Base-by-base conservation (phyloP, 1,140 invertebrate species). In the Drosophila sucinea region DNA sequence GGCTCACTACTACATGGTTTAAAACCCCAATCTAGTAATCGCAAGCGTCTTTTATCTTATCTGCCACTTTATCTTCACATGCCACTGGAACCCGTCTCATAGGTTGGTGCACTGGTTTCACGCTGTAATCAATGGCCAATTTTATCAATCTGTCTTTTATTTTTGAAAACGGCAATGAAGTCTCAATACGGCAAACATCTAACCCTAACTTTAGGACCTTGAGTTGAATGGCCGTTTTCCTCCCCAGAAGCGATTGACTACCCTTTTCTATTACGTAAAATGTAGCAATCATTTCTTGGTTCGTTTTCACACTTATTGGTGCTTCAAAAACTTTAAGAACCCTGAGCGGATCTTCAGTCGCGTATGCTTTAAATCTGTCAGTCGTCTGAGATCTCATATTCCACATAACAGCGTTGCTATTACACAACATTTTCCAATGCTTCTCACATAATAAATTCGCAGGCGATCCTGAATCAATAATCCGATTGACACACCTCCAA, bases 41-140 rank as follows among this genome's bases (percentile, higher is more conserved):
- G 41, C 65, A 10, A 10, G 72, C 67, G 40, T 30, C 27, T 11
- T 69, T 44, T 35, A 64, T 35, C 32, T 73, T 51, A 25, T 38
- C 35, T 10, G 11, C 63, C 11, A 73, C 66, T 32, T 73, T 73
- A 23, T 60, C 41, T 40, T 73, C 65, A 7, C 44, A 8, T 10
- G 65, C 70, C 1, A 40, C 17, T 30, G 66, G 54, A 23, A 68
- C 33, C 5, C 71, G 29, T 27, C 71, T 17, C 41, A 73, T 64
- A 2, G 66, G 56, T 60, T 65, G 41, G 23, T 68, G 30, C 1
- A 73, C 60, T 10, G 66, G 65, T 6, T 6, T 35, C 27, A 68
- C 55, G 23, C 35, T 7, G 35, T 33, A 38, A 54, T 73, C 66
- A 47, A 64, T 65, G 17, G 66, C 38, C 30, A 67, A 56, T 1